These are phyloP conservation scores for Cyrtorhinus lividipennis DNA, from an alignment of 1,140 invertebrate genomes.

Conservation along the genomic window DNA sequence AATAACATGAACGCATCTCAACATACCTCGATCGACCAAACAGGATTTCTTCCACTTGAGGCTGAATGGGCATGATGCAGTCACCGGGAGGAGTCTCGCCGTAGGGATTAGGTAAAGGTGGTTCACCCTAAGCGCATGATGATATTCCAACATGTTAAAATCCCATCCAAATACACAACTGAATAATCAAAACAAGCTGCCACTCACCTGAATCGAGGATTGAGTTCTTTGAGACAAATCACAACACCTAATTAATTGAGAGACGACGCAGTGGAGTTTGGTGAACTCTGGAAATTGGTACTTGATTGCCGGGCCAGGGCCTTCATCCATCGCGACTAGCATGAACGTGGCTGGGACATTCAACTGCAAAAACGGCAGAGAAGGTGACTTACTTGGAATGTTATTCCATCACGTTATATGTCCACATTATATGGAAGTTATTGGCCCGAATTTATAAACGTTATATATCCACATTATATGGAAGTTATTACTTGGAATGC, in stretches of 20 bases:
- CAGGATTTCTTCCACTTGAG: conserved; percentile 63
- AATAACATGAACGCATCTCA: background rate
- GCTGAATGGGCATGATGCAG: conserved; percentile 58
- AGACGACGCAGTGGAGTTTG: conserved; percentile 88
- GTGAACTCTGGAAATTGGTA: conserved; percentile 91
- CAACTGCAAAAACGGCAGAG: conserved; percentile 27
- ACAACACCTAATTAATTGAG: conserved; percentile 79
- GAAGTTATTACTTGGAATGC: too few relatives aligned
- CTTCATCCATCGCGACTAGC: conserved; percentile 82
- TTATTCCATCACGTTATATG: background rate
- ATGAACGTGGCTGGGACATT: conserved; percentile 81
- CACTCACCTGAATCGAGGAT: conserved; percentile 37
- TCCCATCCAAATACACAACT: background rate
- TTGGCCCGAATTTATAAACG: too few relatives aligned
- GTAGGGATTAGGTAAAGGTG: conserved; percentile 66
- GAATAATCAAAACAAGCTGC: background rate
- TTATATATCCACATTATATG: too few relatives aligned
- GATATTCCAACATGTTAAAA: background rate
- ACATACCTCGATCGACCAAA: conserved; percentile 57
- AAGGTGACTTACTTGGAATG: conserved; percentile 14
- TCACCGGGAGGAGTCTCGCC: conserved; percentile 47
- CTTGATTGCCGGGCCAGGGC: conserved; percentile 81
- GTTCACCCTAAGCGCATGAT: conserved; percentile 29
- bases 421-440: conserved; percentile 8
- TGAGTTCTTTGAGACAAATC: conserved; percentile 63